A percentile compares a stretch with the other conserved stretches of the same genome.
phyloP scores from a whole-genome alignment of 2,888 invertebrate species.

The Cantharis rustica region DNA sequence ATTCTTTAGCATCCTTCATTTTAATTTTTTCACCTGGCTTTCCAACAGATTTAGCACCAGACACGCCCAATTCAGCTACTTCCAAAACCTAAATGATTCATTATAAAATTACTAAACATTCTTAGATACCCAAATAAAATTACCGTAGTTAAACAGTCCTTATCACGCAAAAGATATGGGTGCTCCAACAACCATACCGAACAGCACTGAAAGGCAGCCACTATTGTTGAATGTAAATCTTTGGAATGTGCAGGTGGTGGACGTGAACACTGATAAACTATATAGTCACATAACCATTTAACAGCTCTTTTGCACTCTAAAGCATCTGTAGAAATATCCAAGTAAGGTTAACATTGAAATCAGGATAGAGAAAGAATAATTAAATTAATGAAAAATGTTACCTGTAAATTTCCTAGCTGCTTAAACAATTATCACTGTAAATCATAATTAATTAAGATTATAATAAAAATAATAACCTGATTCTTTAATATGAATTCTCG shows the following conservation, averaged over 20 bases:
- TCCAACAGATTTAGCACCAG: constrained; percentile 87
- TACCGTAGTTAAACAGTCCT: constrained; percentile 89
- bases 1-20: constrained; percentile 93
- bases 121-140: constrained; percentile 9
- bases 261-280: constrained; percentile 91
- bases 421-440: constrained; percentile 35
- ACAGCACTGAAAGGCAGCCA: constrained; percentile 90
- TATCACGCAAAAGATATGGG: constrained; percentile 86
- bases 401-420: constrained; percentile 63
- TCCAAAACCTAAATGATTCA: constrained; percentile 64
- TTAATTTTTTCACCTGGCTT: constrained; percentile 88
- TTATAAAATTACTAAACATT: neutral
- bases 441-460: constrained; percentile 3
- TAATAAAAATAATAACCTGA: constrained; percentile 65
- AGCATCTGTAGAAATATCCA: constrained; percentile 66
- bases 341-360: neutral
- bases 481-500: constrained; percentile 85
- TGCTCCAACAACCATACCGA: constrained; percentile 92
- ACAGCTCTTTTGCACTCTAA: constrained; percentile 90
- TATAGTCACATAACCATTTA: constrained; percentile 98
- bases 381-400: constrained; percentile 35
- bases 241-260: constrained; percentile 93
- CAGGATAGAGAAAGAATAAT: neutral
- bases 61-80: constrained; percentile 96
- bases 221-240: constrained; percentile 92